Evolutionary conservation across 2,113 vertebrate species (phyloP), one percentile per base, ranked within the genome.

Genomic region (Colius striatus): DNA sequence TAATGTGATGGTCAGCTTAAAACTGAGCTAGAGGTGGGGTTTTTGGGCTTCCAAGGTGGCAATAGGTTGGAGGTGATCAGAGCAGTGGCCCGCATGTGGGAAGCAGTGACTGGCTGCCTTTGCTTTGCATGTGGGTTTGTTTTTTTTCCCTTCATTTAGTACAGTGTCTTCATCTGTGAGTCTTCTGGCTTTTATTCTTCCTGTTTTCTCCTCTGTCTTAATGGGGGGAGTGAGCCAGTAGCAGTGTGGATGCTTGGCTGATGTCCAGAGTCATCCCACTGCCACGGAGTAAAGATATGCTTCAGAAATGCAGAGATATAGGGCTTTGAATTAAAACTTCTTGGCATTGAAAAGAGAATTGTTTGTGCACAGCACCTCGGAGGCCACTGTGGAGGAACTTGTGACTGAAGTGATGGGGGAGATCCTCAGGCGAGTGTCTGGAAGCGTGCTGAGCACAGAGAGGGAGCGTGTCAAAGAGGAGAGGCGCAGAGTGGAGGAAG

Each of bases 401-500:
- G 12, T 99, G 50, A 71, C 89, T 19, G 98, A 99, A 25, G 97
- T 98, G 15, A 84, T 98, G 32, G 84, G 53, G 9, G 98, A 98
- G 87, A 85, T 98, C 38, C 90, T 99, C 78, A 95, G 81, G 48
- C 98, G 98, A 50, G 63, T 98, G 17, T 98, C 98, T 8, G 95
- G 92, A 8, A 83, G 96, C 0, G 95, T 98, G 89, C 84, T 99
- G 25, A 93, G 57, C 1, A 50, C 95, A 6, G 99, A 99, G 53
- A 96, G 82, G 47, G 95, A 98, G 74, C 98, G 98, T 3, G 93
- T 98, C 8, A 97, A 97, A 26, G 98, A 98, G 79, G 98, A 99
- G 65, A 98, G 96, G 72, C 98, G 97, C 55, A 98, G 77, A 89
- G 97, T 98, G 13, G 98, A 99, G 93, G 98, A 99, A 92, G 98